Percentiles rank a stretch among this genome's conserved stretches.
phyloP scores from a whole-genome alignment of 2,797 vertebrate species.

The Coracias cyanogaster region DNA sequence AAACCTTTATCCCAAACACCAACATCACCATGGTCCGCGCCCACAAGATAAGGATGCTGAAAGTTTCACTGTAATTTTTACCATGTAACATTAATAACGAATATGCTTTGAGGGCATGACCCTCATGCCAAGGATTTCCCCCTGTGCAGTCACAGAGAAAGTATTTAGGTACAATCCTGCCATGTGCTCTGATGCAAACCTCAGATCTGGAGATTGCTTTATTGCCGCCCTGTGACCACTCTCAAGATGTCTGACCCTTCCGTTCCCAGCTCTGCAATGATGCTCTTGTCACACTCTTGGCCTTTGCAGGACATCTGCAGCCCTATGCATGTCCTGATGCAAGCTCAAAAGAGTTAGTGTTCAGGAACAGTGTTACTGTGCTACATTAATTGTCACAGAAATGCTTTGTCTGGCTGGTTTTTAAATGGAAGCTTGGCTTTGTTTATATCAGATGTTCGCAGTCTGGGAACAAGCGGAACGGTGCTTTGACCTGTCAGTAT shows the following conservation, averaged over 20 bases:
- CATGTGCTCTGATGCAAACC: not conserved
- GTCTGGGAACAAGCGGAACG: not conserved
- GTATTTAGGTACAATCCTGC: not conserved
- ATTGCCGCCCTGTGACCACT: not conserved
- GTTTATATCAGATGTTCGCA: not conserved
- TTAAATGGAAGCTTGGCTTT: not conserved
- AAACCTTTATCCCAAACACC: not conserved
- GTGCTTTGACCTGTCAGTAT: not conserved
- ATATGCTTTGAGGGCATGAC: not conserved
- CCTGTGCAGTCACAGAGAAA: not conserved
- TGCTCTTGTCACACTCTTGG: not conserved
- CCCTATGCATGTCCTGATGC: not conserved
- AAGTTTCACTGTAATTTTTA: not conserved
- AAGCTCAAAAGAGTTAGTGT: not conserved
- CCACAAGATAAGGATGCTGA: not conserved
- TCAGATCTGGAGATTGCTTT: not conserved
- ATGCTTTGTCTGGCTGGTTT: not conserved
- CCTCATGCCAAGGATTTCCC: not conserved
- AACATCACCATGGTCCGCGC: not conserved
- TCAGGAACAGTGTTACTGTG: not conserved
- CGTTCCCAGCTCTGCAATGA: not conserved
- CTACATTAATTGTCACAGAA: not conserved
- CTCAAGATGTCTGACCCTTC: not conserved
- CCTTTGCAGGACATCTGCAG: not conserved
- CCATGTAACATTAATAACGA: not conserved